Evolutionary conservation across 1,140 invertebrate genomes (phyloP).

Genomic region (Drosophila prosaltans): DNA sequence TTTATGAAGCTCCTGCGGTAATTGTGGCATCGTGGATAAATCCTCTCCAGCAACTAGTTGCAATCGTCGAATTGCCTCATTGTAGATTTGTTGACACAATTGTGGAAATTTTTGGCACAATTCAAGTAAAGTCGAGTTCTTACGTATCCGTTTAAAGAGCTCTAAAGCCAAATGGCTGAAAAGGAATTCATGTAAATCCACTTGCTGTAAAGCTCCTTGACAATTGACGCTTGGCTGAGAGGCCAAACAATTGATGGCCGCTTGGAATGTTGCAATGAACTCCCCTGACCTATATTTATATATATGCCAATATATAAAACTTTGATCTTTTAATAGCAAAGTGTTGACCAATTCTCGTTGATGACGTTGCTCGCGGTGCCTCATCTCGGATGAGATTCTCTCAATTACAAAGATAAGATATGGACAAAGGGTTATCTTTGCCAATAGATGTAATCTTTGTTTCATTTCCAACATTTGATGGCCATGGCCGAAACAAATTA

Average conservation of each 20-base stretch:
- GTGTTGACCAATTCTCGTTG: background rate
- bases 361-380: conserved; percentile 42
- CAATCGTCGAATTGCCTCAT: conserved; percentile 86
- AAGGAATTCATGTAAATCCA: conserved; percentile 40
- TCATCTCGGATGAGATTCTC: background rate
- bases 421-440: conserved; percentile 12
- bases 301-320: conserved; percentile 25
- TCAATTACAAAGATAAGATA: conserved; percentile 46
- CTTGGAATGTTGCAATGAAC: conserved; percentile 36
- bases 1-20: conserved; percentile 84
- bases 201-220: conserved; percentile 19
- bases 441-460: conserved; percentile 25
- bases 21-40: conserved; percentile 83
- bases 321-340: conserved; percentile 54
- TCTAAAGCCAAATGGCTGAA: conserved; percentile 82
- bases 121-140: conserved; percentile 80
- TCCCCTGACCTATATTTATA: conserved; percentile 26
- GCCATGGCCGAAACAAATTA: conserved; percentile 54
- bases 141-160: conserved; percentile 86
- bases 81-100: conserved; percentile 86
- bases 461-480: background rate
- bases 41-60: conserved; percentile 86
- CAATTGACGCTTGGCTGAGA: conserved; percentile 15
- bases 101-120: conserved; percentile 84
- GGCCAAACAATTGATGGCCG: conserved; percentile 55